Percentiles rank a stretch among this genome's conserved stretches.
phyloP scores from a whole-genome alignment of 2,113 vertebrate genomes.

The Donacobius atricapilla region DNA sequence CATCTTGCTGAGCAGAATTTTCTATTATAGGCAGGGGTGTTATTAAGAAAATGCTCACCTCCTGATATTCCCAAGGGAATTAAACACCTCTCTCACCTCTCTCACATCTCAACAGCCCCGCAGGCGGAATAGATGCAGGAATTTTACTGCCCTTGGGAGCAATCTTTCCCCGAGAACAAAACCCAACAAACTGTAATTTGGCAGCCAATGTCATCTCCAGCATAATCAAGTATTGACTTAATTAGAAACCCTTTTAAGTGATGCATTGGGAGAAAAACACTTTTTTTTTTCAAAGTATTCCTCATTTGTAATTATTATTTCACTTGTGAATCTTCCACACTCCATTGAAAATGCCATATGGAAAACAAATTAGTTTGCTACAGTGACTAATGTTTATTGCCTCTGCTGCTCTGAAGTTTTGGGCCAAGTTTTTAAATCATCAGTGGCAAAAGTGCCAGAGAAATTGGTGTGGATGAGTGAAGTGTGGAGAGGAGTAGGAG shows the following conservation, averaged over 20 bases:
- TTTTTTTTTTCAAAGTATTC: constrained; percentile 27
- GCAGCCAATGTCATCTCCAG: constrained; percentile 53
- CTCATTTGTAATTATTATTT: constrained; percentile 65
- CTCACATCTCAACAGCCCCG: not conserved
- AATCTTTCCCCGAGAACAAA: constrained; percentile 26
- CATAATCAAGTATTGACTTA: constrained; percentile 62
- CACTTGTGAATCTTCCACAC: constrained; percentile 48
- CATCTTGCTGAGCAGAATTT: not conserved
- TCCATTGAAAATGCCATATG: constrained; percentile 53
- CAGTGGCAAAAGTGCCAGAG: not conserved
- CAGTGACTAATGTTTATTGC: constrained; percentile 51
- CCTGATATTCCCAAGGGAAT: not conserved
- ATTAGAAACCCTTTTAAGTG: constrained; percentile 67
- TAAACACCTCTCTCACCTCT: not conserved
- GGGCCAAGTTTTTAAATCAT: constrained; percentile 35
- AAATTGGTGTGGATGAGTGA: not conserved
- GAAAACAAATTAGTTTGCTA: constrained; percentile 65
- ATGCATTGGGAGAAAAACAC: constrained; percentile 54
- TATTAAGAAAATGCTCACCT: not conserved
- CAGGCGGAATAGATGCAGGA: not conserved
- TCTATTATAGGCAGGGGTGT: not conserved
- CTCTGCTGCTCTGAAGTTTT: constrained; percentile 50
- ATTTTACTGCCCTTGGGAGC: constrained; percentile 27
- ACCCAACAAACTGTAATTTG: constrained; percentile 30
- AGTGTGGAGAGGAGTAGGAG: not conserved